These are phyloP conservation scores for Eospalax fontanierii DNA, from an alignment of 2,797 vertebrate species.

Conservation along the genomic window DNA sequence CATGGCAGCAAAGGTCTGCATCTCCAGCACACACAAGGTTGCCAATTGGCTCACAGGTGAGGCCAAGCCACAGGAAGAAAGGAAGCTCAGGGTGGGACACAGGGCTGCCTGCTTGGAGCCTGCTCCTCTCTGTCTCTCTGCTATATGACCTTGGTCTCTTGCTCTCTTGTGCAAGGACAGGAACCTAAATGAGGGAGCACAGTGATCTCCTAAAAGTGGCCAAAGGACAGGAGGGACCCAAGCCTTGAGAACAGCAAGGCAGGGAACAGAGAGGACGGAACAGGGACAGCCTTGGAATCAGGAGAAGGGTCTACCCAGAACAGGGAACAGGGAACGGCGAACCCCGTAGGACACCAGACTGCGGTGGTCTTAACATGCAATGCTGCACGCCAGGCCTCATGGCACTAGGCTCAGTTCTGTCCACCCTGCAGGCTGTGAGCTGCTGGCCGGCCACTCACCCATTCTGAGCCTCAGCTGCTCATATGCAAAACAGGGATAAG, in stretches of 20 bases:
- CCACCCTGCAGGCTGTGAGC: neutral
- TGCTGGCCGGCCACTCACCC: neutral
- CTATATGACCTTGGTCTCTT: neutral
- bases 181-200: neutral
- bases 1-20: neutral
- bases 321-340: neutral
- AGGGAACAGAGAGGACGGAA: neutral
- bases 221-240: neutral
- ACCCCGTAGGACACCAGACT: neutral
- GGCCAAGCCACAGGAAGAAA: neutral
- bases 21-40: neutral
- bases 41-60: no score
- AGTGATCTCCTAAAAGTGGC: neutral
- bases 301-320: neutral
- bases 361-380: neutral
- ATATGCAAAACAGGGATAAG: neutral
- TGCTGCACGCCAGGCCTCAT: neutral
- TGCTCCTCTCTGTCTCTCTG: neutral
- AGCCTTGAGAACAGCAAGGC: neutral
- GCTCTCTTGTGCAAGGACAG: neutral
- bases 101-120: neutral
- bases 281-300: neutral
- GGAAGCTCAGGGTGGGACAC: neutral
- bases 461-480: conserved; percentile 6
- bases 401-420: neutral